Evolutionary conservation across 2,888 invertebrate genomes (phyloP).

Genomic region (Cheilosia variabilis): DNA sequence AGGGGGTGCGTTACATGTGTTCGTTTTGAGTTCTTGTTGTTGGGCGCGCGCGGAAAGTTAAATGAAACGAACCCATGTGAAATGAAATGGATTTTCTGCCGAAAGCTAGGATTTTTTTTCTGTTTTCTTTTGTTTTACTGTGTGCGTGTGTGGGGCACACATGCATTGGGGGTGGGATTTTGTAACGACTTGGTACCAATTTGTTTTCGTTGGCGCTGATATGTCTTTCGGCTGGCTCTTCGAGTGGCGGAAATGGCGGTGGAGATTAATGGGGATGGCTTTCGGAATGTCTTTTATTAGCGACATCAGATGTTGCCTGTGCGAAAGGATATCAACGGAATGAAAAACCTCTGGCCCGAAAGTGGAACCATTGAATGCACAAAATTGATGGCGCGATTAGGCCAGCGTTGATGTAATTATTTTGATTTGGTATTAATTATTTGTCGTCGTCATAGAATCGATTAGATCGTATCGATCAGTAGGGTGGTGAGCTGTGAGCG

Average conservation of each 20-base stretch:
- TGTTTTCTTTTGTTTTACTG: not conserved
- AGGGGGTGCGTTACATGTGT: slow-evolving; percentile 44
- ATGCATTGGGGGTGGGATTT: slow-evolving; percentile 17
- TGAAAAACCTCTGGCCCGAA: not conserved
- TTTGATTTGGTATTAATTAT: too few species aligned
- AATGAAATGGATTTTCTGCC: slow-evolving; percentile 65
- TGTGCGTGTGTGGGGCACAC: not conserved
- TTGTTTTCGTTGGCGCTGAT: slow-evolving; percentile 68
- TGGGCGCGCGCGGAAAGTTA: slow-evolving; percentile 49
- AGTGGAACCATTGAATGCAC: not conserved
- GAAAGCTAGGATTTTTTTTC: slow-evolving; percentile 40
- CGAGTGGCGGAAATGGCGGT: slow-evolving; percentile 4
- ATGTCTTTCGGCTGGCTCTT: slow-evolving; percentile 57
- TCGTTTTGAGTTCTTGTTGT: slow-evolving; percentile 21
- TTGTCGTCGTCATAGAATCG: too few species aligned
- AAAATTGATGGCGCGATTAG: too few species aligned
- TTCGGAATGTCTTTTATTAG: slow-evolving; percentile 68
- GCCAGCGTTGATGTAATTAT: too few species aligned
- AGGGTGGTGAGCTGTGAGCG: too few species aligned
- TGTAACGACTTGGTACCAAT: slow-evolving; percentile 66
- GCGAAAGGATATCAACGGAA: not conserved
- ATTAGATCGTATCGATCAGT: too few species aligned
- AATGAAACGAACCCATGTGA: slow-evolving; percentile 75
- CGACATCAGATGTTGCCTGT: slow-evolving; percentile 59
- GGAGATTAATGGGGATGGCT: slow-evolving; percentile 64